These are phyloP conservation scores for Macaria notata DNA, from an alignment of 2,888 invertebrate species.

Conservation along the genomic window DNA sequence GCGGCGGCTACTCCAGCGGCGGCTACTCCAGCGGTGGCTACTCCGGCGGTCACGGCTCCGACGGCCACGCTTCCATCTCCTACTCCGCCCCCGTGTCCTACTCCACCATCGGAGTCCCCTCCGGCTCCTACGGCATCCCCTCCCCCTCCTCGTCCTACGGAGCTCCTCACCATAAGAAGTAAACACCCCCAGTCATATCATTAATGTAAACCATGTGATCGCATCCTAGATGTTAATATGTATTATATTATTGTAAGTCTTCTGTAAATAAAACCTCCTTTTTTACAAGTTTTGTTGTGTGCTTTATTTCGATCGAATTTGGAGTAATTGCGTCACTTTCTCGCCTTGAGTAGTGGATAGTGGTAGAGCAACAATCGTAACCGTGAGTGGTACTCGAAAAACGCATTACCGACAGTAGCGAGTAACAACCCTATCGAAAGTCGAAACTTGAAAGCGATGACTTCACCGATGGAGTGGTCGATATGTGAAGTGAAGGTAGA, in stretches of 20 bases:
- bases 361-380: slow-evolving; percentile 40
- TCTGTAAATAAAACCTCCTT: slow-evolving; percentile 78
- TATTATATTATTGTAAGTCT: slow-evolving; percentile 72
- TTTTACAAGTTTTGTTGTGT: slow-evolving; percentile 47
- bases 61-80: slow-evolving; percentile 51
- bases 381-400: slow-evolving; percentile 44
- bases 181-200: slow-evolving; percentile 66
- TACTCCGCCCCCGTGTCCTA: slow-evolving; percentile 56
- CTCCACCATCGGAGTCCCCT: slow-evolving; percentile 67
- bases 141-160: slow-evolving; percentile 72
- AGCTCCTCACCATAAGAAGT: slow-evolving; percentile 60
- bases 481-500: slow-evolving; percentile 30
- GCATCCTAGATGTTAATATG: slow-evolving; percentile 71
- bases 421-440: slow-evolving; percentile 25
- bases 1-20: slow-evolving; percentile 50
- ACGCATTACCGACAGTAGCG: slow-evolving; percentile 35
- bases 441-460: slow-evolving; percentile 49
- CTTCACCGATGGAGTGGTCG: slow-evolving; percentile 40
- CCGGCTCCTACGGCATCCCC: slow-evolving; percentile 77
- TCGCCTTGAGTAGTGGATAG: slow-evolving; percentile 21
- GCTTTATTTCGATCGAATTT: slow-evolving; percentile 25
- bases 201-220: slow-evolving; percentile 77
- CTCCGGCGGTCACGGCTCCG: slow-evolving; percentile 47
- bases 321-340: slow-evolving; percentile 35
- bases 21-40: slow-evolving; percentile 45